These are phyloP conservation scores for Falco peregrinus DNA, from an alignment of 2,797 vertebrate species.

Conservation along the genomic window DNA sequence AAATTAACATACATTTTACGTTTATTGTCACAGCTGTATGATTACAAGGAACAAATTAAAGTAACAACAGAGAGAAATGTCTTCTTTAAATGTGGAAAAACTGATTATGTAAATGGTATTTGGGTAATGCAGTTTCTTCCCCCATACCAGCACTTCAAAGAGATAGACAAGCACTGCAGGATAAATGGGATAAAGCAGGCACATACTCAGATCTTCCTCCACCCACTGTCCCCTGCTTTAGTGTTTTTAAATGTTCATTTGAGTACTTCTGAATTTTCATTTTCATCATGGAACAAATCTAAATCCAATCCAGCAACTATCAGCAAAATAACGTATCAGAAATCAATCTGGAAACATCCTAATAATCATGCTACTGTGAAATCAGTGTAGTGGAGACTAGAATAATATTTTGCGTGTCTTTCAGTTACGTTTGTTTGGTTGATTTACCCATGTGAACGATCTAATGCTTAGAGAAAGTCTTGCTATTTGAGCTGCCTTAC, in stretches of 20 bases:
- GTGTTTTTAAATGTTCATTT: conserved; percentile 40
- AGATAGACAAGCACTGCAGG: not conserved
- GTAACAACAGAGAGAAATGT: not conserved
- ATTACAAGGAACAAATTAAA: conserved; percentile 12
- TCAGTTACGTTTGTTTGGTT: not conserved
- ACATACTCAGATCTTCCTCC: conserved; percentile 29
- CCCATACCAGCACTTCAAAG: conserved; percentile 47
- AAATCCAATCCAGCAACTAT: not conserved
- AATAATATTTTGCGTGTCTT: not conserved
- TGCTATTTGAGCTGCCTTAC: not conserved
- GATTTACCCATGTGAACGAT: not conserved
- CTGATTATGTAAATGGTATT: conserved; percentile 63
- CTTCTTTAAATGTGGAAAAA: conserved; percentile 27
- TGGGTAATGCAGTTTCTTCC: conserved; percentile 48
- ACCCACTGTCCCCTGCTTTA: not conserved
- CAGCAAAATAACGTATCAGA: not conserved
- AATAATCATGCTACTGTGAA: not conserved
- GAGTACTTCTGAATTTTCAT: conserved; percentile 18
- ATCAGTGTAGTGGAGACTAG: not conserved
- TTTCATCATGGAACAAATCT: conserved; percentile 14
- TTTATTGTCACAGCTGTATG: conserved; percentile 6
- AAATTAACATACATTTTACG: not conserved
- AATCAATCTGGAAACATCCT: not conserved
- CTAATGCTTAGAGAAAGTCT: not conserved
- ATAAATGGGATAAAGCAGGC: conserved; percentile 39